Evolutionary conservation across 1,140 invertebrate genomes (phyloP), one percentile per base, ranked within the genome.

Genomic region (Drosophila ananassae): DNA sequence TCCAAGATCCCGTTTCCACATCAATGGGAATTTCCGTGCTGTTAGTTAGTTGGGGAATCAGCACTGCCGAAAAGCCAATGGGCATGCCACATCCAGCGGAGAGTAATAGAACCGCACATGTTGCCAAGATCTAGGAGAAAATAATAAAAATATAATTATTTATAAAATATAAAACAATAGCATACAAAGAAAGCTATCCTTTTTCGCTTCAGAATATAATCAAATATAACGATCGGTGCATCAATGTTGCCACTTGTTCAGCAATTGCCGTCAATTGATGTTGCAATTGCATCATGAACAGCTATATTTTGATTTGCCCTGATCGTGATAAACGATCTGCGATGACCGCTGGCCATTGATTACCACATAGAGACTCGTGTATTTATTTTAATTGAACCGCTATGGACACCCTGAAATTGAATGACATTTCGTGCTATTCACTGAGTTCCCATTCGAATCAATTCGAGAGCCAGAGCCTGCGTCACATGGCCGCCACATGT

Each of bases 11-110:
- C 71, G 93, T 93, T 50, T 94, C 93, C n/a, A 93, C 81, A 64
- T 94, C 93, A 46, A 94, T 93, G 47, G 83, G 68, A 28, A 91
- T 79, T 28, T 89, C 84, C 3, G 84, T 89, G 90, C 93, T 92
- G 2, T 93, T 92, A n/a, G 90, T 83, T 0, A 95, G 90, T 82
- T 95, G 94, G 2, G 95, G 95, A 51, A 95, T 81, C 8, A 95
- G 89, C n/a, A 95, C 93, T 0, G 94, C 94, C 7, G 95, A 95
- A 90, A 94, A 95, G 39, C 95, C 95, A 68, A 95, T 96, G 6
- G 95, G 95, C 93, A 96, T 95, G 2, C 95, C 95, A 50, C 94
- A 94, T 22, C 94, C 94, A 4, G 94, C 94, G 1, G 95, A 93
- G 53, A 95, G 90, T 41, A 96, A 84, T 21, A 96, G 92, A 28